Evolutionary conservation across 2,797 vertebrate genomes (phyloP).

Genomic region (Arctocebus calabarensis): DNA sequence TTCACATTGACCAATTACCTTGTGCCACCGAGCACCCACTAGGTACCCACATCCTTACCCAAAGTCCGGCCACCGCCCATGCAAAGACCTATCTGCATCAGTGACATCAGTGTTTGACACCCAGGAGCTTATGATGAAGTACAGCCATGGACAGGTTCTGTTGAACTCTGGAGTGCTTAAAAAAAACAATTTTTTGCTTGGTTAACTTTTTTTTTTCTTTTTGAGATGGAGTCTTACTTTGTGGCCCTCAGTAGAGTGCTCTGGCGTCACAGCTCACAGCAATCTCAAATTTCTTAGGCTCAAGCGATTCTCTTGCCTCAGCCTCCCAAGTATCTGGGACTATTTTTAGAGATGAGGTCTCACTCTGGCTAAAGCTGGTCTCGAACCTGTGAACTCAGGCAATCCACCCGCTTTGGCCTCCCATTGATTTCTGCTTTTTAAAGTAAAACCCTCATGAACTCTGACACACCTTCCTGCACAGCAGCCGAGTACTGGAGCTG

Average conservation of each 20-base stretch:
- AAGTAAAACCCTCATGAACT: background rate
- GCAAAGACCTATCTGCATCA: background rate
- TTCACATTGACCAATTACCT: background rate
- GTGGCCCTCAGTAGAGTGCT: too few species aligned
- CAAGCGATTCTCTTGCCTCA: too few species aligned
- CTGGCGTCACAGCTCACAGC: too few species aligned
- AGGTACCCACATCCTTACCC: background rate
- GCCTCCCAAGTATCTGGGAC: too few species aligned
- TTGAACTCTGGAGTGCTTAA: background rate
- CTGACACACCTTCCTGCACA: background rate
- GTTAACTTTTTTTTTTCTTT: background rate
- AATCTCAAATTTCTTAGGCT: too few species aligned
- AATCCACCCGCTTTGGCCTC: too few species aligned
- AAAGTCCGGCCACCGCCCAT: background rate
- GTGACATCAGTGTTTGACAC: background rate
- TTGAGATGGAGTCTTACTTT: too few species aligned
- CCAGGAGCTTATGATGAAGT: background rate
- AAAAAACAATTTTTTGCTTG: conserved; percentile 3
- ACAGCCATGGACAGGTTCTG: background rate
- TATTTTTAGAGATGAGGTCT: too few species aligned
- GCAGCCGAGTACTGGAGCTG: too few species aligned
- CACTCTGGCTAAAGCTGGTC: too few species aligned
- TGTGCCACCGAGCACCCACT: background rate
- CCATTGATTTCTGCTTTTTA: background rate
- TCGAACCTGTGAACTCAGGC: too few species aligned